A percentile compares a stretch with the other conserved stretches of the same genome.
phyloP scores from a whole-genome alignment of 2,797 vertebrate genomes.

The Phalloptychus januarius region DNA sequence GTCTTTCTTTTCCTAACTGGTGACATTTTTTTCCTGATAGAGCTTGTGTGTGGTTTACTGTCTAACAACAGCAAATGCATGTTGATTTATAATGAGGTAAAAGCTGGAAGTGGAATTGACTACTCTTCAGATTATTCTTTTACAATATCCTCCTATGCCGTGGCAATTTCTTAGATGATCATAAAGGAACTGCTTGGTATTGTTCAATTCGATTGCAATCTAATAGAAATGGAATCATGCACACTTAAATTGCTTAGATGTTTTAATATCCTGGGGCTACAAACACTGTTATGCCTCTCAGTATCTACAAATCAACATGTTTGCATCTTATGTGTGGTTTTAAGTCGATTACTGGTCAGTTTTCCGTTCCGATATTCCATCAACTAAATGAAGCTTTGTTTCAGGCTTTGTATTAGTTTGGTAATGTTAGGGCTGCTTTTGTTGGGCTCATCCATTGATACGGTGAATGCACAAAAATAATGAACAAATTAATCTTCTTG shows the following conservation, averaged over 20 bases:
- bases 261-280: background rate
- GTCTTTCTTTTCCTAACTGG: background rate
- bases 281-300: background rate
- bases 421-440: slow-evolving; percentile 35
- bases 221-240: slow-evolving; percentile 3
- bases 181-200: background rate
- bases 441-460: slow-evolving; percentile 39
- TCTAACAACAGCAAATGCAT: background rate
- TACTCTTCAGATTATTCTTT: slow-evolving; percentile 3
- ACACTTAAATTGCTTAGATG: slow-evolving; percentile 14
- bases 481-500: slow-evolving; percentile 49
- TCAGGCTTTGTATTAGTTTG: slow-evolving; percentile 10
- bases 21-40: background rate
- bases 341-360: slow-evolving; percentile 30
- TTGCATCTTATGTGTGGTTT: slow-evolving; percentile 11
- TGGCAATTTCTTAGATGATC: background rate
- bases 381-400: slow-evolving; percentile 27
- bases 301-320: slow-evolving; percentile 11
- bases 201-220: background rate
- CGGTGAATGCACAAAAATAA: slow-evolving; percentile 61
- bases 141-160: background rate
- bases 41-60: slow-evolving; percentile 1
- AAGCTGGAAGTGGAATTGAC: background rate
- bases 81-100: slow-evolving; percentile 2
- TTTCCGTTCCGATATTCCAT: slow-evolving; percentile 33